Percentiles rank a stretch among this genome's conserved stretches.
phyloP scores from a whole-genome alignment of 2,797 vertebrate species.

The Acanthis flammea region DNA sequence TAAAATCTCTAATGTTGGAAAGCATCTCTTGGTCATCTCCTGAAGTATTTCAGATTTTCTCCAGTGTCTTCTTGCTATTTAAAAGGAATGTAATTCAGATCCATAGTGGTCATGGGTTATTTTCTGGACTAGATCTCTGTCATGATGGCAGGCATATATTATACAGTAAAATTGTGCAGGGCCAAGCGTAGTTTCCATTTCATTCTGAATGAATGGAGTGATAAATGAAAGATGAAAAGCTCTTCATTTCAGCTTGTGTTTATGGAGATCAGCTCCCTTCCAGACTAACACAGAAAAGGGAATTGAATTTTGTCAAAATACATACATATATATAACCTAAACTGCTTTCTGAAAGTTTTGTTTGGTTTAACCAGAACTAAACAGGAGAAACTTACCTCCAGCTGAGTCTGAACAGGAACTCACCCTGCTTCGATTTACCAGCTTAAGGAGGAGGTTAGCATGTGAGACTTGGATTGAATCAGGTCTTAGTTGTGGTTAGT shows the following conservation, averaged over 20 bases:
- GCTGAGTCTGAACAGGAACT: neutral
- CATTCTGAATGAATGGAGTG: neutral
- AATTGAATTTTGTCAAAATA: neutral
- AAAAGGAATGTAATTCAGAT: neutral
- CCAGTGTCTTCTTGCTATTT: neutral
- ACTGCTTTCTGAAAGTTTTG: neutral
- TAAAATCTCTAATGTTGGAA: neutral
- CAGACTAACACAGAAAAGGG: neutral
- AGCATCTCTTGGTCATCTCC: neutral
- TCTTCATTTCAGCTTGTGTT: neutral
- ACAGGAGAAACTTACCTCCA: neutral
- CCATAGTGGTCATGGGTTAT: neutral
- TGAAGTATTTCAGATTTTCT: constrained; percentile 16
- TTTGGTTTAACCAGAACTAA: neutral
- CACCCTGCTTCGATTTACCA: fast-evolving
- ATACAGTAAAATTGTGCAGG: neutral
- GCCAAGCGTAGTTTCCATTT: neutral
- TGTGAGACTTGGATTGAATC: neutral
- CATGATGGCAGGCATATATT: neutral
- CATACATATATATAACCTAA: neutral
- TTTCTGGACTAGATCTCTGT: constrained; percentile 29
- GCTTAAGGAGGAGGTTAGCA: neutral
- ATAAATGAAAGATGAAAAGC: neutral
- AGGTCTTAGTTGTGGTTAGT: neutral
- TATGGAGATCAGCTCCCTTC: neutral